Base-by-base conservation (phyloP, 2,888 invertebrate species). In the Drosophila kanekoi region DNA sequence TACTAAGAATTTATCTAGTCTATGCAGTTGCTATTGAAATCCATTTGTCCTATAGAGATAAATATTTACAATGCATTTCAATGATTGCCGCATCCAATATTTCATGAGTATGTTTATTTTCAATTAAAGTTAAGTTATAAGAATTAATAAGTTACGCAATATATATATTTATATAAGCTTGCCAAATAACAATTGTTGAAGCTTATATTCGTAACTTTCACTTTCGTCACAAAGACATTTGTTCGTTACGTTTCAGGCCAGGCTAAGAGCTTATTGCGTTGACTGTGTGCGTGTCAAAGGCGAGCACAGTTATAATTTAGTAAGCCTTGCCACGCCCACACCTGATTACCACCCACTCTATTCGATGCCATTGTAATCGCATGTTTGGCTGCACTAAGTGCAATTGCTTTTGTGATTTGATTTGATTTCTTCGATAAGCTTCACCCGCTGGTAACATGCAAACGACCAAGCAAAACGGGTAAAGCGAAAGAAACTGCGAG, bases 301-400 rank as follows among this genome's bases (percentile, higher is more conserved):
- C 57, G 41, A 13, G 16, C 44, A 37, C 10, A 51, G 41, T 53
- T 43, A 68, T 68, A 52, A 59, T 63, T 73, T 59, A 37, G 69
- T 63, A 47, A 54, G 49, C 51, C 32, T 38, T 53, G 64, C 40
- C 78, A 73, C 78, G 53, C 56, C 60, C 16, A 45, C 56, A 23
- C 1, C 41, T 20, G 14, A 28, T 54, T 14, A 8, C 33, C n/a
- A 3, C 3, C 3, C 40, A 9, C 18, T n/a, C n/a, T 8, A 10
- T 13, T 18, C 3, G 3, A 49, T 18, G 18, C 35, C 44, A 38
- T 38, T 38, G 48, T 60, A 62, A 66, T 86, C 83, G 89, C 87
- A 86, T 88, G 89, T 77, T 68, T 79, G 65, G 43, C 59, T 82
- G 87, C 87, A 87, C 73, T 86, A 73, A 73, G n/a, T 82, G 88